Conservation (phyloP, 2,797 vertebrate species). For the Darevskia nairensis region DNA sequence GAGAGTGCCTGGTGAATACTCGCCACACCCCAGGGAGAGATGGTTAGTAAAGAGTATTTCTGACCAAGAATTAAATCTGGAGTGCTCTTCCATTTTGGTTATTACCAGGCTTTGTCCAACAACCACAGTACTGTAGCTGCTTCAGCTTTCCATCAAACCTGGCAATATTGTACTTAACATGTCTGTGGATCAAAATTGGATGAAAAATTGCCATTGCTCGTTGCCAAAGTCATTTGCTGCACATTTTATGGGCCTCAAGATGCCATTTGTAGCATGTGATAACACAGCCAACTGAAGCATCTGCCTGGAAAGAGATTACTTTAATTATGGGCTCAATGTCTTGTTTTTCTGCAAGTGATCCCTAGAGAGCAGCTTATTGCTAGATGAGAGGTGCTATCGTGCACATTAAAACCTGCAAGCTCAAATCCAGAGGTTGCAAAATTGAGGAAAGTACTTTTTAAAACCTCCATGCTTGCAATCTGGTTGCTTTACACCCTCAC, state of each 20-base stretch:
- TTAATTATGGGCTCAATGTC: slow-evolving; percentile 86
- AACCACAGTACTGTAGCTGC: slow-evolving; percentile 73
- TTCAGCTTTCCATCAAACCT: slow-evolving; percentile 78
- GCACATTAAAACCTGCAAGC: slow-evolving; percentile 75
- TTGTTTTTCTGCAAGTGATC: slow-evolving; percentile 84
- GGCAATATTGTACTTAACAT: slow-evolving; percentile 77
- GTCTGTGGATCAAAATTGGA: slow-evolving; percentile 85
- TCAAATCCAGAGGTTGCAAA: slow-evolving; percentile 67
- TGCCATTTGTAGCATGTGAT: slow-evolving; percentile 85
- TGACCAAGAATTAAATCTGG: slow-evolving; percentile 79
- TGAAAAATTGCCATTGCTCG: slow-evolving; percentile 83
- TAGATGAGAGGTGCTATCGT: slow-evolving; percentile 76
- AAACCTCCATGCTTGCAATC: slow-evolving; percentile 54
- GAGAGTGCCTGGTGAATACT: neutral
- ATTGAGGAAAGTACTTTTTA: slow-evolving; percentile 71
- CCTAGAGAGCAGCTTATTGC: slow-evolving; percentile 77
- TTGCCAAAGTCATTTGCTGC: slow-evolving; percentile 82
- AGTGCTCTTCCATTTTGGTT: slow-evolving; percentile 81
- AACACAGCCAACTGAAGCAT: slow-evolving; percentile 84
- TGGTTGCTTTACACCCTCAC: slow-evolving; percentile 32
- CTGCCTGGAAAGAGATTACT: slow-evolving; percentile 86
- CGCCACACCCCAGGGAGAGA: slow-evolving; percentile 51
- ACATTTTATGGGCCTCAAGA: slow-evolving; percentile 85
- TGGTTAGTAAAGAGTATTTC: slow-evolving; percentile 78
- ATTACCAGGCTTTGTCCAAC: slow-evolving; percentile 76